Evolutionary conservation across 2,888 invertebrate genomes (phyloP).

Genomic region (Oasisia sp.): DNA sequence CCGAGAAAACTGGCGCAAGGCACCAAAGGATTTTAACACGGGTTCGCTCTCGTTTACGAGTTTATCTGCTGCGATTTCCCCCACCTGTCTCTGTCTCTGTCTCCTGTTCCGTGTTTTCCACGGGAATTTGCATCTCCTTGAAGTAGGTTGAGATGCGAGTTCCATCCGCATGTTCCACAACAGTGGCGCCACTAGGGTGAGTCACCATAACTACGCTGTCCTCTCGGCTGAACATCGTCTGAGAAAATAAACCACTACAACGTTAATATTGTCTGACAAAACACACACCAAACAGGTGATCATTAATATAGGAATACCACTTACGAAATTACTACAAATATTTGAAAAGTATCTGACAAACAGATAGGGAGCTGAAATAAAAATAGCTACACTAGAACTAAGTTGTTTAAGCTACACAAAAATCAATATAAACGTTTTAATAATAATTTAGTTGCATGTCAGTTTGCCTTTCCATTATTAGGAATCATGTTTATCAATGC

Average conservation of each 20-base stretch:
- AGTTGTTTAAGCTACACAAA: neutral
- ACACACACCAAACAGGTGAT: neutral
- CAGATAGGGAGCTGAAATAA: neutral
- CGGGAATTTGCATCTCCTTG: conserved; percentile 40
- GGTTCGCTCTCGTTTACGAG: neutral
- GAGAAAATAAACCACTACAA: conserved; percentile 23
- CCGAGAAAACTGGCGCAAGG: too few species aligned
- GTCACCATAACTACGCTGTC: conserved; percentile 63
- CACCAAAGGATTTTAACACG: neutral
- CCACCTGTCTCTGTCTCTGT: neutral
- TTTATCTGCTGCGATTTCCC: neutral
- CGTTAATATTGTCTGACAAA: neutral
- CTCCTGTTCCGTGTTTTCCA: neutral
- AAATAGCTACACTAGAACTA: neutral
- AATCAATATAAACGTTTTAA: neutral
- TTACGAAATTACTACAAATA: too few species aligned
- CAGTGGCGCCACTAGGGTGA: conserved; percentile 61
- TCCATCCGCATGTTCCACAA: conserved; percentile 65
- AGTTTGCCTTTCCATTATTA: neutral
- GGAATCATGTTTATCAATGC: neutral
- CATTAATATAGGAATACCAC: neutral
- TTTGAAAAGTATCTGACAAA: neutral
- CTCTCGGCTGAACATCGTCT: conserved; percentile 63
- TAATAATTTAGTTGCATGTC: neutral
- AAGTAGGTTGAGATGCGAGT: conserved; percentile 64